Conservation (phyloP, 35 echinoderm and acorn worm species). For the Anneissia japonica region DNA sequence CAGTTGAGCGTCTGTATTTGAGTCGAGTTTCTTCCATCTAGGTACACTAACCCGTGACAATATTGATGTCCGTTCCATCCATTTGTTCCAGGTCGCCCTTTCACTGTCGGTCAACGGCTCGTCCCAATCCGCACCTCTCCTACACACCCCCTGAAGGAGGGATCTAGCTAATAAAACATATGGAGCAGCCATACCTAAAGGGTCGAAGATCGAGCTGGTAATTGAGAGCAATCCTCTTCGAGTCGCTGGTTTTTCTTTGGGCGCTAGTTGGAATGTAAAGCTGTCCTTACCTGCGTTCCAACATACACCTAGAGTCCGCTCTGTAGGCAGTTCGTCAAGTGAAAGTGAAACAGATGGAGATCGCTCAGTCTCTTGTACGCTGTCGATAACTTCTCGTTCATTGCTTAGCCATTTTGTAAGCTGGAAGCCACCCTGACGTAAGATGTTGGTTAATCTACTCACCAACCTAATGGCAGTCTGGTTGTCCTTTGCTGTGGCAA, state of each 20-base stretch:
- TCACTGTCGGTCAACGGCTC: constrained; percentile 15
- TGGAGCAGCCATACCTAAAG: constrained; percentile 31
- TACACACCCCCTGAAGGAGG: constrained; percentile 32
- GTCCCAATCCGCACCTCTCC: constrained; percentile 35
- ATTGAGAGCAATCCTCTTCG: constrained; percentile 46
- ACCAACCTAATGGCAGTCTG: constrained; percentile 23
- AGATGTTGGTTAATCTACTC: constrained; percentile 5
- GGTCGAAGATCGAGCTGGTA: constrained; percentile 35
- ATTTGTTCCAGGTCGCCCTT: not conserved
- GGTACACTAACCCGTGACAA: not conserved
- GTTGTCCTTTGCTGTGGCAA: not conserved
- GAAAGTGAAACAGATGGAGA: constrained; percentile 14
- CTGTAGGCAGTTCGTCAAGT: constrained; percentile 37
- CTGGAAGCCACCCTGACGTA: constrained; percentile 37
- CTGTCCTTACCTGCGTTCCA: constrained; percentile 49
- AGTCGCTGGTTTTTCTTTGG: constrained; percentile 28
- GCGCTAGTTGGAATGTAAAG: constrained; percentile 38
- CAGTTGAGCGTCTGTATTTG: not conserved
- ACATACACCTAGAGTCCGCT: constrained; percentile 45
- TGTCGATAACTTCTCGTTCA: constrained; percentile 28
- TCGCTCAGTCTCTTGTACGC: constrained; percentile 22
- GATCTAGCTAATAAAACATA: constrained; percentile 34
- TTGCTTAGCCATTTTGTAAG: constrained; percentile 78
- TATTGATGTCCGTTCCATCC: not conserved
- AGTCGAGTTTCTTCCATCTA: not conserved